Base-by-base conservation (phyloP, 2,888 invertebrate species). In the Leucophenga maculata region DNA sequence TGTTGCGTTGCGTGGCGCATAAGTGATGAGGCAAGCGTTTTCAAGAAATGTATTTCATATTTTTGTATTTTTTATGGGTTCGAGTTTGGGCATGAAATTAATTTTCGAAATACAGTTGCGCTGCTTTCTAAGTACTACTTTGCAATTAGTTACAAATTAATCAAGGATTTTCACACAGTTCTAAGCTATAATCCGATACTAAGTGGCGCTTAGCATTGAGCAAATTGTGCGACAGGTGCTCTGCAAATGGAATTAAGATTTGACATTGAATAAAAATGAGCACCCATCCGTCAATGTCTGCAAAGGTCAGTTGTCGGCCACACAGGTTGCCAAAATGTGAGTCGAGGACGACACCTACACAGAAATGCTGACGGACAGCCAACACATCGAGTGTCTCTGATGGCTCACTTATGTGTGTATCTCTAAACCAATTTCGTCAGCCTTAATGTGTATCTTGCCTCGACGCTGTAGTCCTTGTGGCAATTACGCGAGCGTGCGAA, bases 401-500 rank as follows among this genome's bases (percentile, higher is more conserved):
- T 39, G 39, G 3, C 39, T 39, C 39, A 39, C 39, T 39, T 39
- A 39, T 39, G 32, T 32, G 32, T 8, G 39, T 39, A 64, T 22
- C 64, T 64, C 31, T 50, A n/a, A 3, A 1, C 14, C 52, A 65
- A 16, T 31, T 50, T 68, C 68, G 44, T 46, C 60, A 52, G 32
- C 69, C 26, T 16, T 22, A 59, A 39, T 39, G 39, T 39, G 39
- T 39, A 39, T 39, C 8, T 39, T 39, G 3, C 11, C 1, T 39
- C 9, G 3, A 39, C 39, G 3, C 18, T 50, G 50, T 16, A n/a
- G 50, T 18, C 50, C 50, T n/a, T 50, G 14, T n/a, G 75, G 77
- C 83, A 81, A 78, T 83, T 83, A 74, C 73, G 83, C 80, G 78
- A 82, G 82, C 84, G 84, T 83, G 84, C 81, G 84, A 81, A 44